A percentile compares a stretch with the other conserved stretches of the same genome.
Evolutionary conservation across 1,140 invertebrate genomes (phyloP).

Genomic region (Halesus radiatus): DNA sequence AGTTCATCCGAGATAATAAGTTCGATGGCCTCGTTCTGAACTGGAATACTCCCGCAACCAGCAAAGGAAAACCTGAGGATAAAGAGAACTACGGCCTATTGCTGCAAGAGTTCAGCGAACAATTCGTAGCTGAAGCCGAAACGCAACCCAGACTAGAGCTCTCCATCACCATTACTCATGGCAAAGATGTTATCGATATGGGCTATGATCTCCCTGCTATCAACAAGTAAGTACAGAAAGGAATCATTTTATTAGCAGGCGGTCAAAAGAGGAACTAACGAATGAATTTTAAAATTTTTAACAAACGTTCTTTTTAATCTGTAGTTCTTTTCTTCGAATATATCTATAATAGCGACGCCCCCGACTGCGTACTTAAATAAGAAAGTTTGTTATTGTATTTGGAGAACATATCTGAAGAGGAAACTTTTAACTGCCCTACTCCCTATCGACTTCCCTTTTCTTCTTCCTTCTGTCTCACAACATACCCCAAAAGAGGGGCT

Average conservation of each 20-base stretch:
- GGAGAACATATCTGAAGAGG: no score
- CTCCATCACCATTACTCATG: slow-evolving; percentile 67
- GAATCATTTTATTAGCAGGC: neutral
- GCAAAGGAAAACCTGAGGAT: slow-evolving; percentile 60
- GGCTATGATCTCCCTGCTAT: neutral
- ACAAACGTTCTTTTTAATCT: no score
- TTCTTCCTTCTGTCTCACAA: no score
- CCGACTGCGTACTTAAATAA: no score
- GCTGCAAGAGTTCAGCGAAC: neutral
- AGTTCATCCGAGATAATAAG: slow-evolving; percentile 89
- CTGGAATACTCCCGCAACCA: slow-evolving; percentile 93
- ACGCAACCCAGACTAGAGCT: neutral
- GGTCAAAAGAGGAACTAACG: no score
- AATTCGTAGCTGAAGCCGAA: neutral
- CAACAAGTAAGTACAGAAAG: neutral
- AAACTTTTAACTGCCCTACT: no score
- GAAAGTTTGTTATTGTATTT: no score
- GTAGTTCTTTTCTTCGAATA: no score
- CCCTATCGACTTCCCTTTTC: no score
- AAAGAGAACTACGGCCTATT: neutral
- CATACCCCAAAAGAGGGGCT: no score
- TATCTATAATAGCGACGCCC: no score
- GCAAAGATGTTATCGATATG: neutral
- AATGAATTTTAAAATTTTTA: no score
- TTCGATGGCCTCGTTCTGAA: slow-evolving; percentile 97